Evolutionary conservation across 2,113 vertebrate species (phyloP).

Genomic region (Coptodon rendalli): DNA sequence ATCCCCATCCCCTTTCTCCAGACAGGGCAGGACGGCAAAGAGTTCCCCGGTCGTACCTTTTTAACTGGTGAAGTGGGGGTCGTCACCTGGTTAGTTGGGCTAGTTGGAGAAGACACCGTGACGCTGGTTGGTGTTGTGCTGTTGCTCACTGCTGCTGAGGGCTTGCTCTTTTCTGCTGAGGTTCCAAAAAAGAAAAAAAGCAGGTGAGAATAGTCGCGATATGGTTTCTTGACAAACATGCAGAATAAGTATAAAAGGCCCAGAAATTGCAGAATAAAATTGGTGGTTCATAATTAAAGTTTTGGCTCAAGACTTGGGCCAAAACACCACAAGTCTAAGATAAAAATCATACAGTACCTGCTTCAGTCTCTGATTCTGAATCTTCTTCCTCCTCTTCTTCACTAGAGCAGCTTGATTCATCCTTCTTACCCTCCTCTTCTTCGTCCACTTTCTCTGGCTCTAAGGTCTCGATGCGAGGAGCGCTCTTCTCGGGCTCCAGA

Average conservation of each 20-base stretch:
- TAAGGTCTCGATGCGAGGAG: slow-evolving; percentile 86
- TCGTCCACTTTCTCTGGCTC: slow-evolving; percentile 93
- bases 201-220: background rate
- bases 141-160: slow-evolving; percentile 77
- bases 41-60: slow-evolving; percentile 78
- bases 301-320: background rate
- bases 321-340: background rate
- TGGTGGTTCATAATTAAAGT: background rate
- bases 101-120: slow-evolving; percentile 74
- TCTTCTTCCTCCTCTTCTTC: slow-evolving; percentile 98
- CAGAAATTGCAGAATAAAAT: background rate
- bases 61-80: slow-evolving; percentile 89
- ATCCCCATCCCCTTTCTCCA: background rate
- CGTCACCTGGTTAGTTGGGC: slow-evolving; percentile 81
- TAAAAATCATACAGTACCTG: slow-evolving; percentile 69
- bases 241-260: background rate
- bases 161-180: slow-evolving; percentile 86
- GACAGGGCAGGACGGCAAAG: background rate
- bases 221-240: background rate
- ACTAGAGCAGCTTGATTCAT: slow-evolving; percentile 98
- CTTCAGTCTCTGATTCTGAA: slow-evolving; percentile 95
- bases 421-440: slow-evolving; percentile 94
- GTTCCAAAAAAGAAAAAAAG: background rate
- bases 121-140: slow-evolving; percentile 71
- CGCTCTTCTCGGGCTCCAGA: slow-evolving; percentile 88